Conservation (phyloP, 64 coral and sea anemone species). For the Hydrozoanthus tunicans region DNA sequence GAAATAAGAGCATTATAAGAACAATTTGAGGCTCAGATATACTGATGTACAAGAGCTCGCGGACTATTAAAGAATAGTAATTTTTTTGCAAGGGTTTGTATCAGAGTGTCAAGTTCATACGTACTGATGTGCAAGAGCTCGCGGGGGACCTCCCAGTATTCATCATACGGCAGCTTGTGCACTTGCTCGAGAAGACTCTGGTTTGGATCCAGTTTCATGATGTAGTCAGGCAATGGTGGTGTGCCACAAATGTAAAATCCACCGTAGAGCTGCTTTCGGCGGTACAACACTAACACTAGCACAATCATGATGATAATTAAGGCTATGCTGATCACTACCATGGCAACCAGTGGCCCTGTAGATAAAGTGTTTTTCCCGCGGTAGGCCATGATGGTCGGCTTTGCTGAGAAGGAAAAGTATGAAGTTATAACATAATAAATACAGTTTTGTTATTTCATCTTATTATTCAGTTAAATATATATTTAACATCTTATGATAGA, state of each 20-base stretch:
- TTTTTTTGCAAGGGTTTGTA: no score
- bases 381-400: neutral
- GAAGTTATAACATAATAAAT: neutral
- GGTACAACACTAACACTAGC: slow-evolving; percentile 61
- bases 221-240: slow-evolving; percentile 87
- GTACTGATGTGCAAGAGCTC: slow-evolving; percentile 69
- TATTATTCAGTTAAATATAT: neutral
- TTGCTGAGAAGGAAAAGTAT: neutral
- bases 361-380: neutral
- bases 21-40: no score
- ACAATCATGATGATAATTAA: slow-evolving; percentile 65
- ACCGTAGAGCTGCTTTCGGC: slow-evolving; percentile 73
- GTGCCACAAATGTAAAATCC: slow-evolving; percentile 87
- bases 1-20: no score
- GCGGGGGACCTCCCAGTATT: slow-evolving; percentile 80
- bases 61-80: no score
- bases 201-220: slow-evolving; percentile 78
- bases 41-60: no score
- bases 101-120: neutral
- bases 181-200: slow-evolving; percentile 89
- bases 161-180: slow-evolving; percentile 84
- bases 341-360: slow-evolving; percentile 29
- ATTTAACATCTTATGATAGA: neutral
- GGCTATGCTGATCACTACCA: slow-evolving; percentile 60
- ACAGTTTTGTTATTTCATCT: neutral